phyloP scores from a whole-genome alignment of 2,113 vertebrate species.

The Peucedramus taeniatus region DNA sequence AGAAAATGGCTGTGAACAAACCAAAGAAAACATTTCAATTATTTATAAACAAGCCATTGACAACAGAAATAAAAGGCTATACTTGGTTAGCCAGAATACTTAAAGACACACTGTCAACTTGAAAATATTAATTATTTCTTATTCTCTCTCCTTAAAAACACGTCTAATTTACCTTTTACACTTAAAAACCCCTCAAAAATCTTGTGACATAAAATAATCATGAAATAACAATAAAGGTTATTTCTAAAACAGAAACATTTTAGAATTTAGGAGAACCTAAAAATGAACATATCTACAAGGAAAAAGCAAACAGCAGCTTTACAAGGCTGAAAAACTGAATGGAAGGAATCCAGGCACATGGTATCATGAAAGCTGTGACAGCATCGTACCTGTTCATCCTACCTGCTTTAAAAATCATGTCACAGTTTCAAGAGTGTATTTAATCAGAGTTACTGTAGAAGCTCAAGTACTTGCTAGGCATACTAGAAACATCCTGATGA shows the following conservation, averaged over 20 bases:
- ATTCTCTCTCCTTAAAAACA: not conserved
- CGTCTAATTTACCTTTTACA: not conserved
- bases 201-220: not conserved
- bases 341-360: not conserved
- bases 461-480: not conserved
- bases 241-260: not conserved
- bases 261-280: not conserved
- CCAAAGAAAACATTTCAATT: constrained; percentile 43
- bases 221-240: not conserved
- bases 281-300: not conserved
- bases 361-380: not conserved
- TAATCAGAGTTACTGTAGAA: not conserved
- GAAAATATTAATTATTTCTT: not conserved
- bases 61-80: not conserved
- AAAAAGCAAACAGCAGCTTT: not conserved
- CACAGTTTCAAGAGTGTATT: not conserved
- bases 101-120: not conserved
- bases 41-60: constrained; percentile 1
- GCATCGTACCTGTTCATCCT: no score
- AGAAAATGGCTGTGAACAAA: constrained; percentile 65
- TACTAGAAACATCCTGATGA: not conserved
- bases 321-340: not conserved
- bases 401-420: not conserved
- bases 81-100: not conserved
- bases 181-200: not conserved